Conservation (phyloP, 1,140 invertebrate species). For the Zaprionus lachaisei region DNA sequence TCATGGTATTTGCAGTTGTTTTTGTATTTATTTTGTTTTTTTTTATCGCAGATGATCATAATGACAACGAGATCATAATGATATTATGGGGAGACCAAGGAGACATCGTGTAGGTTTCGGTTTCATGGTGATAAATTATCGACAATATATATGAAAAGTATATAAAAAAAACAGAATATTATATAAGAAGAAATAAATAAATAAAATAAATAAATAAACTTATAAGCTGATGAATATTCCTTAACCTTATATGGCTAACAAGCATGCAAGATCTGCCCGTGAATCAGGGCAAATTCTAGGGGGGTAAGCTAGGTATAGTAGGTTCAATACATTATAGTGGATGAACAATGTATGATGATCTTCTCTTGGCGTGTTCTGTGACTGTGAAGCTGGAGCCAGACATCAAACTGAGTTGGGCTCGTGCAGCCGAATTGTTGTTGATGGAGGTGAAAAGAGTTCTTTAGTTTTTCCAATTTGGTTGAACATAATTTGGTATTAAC, state of each 20-base stretch:
- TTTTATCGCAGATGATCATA: conserved; percentile 41
- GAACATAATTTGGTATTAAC: conserved; percentile 40
- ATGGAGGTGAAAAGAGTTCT: neutral
- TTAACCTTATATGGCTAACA: conserved; percentile 37
- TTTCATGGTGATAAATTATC: conserved; percentile 40
- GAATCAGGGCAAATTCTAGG: conserved; percentile 28
- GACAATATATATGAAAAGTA: conserved; percentile 7
- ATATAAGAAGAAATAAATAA: conserved; percentile 47
- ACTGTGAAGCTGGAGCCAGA: conserved; percentile 26
- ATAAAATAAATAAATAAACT: conserved; percentile 33
- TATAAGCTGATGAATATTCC: conserved; percentile 11
- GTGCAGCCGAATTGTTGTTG: conserved; percentile 40
- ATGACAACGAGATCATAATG: conserved; percentile 27
- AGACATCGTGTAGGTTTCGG: conserved; percentile 56
- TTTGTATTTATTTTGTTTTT: conserved; percentile 39
- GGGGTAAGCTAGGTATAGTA: conserved; percentile 40
- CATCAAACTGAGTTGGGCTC: conserved; percentile 14
- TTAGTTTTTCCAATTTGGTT: conserved; percentile 5
- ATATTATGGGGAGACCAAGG: conserved; percentile 35
- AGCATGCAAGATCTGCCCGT: conserved; percentile 59
- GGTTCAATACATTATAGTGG: conserved; percentile 22
- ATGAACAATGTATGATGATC: conserved; percentile 8
- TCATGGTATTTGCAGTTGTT: neutral
- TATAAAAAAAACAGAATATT: conserved; percentile 26
- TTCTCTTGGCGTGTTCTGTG: conserved; percentile 8